A percentile compares a stretch with the other conserved stretches of the same genome.
Conservation (phyloP, 1,140 invertebrate species). For the Drosophila simulans region DNA sequence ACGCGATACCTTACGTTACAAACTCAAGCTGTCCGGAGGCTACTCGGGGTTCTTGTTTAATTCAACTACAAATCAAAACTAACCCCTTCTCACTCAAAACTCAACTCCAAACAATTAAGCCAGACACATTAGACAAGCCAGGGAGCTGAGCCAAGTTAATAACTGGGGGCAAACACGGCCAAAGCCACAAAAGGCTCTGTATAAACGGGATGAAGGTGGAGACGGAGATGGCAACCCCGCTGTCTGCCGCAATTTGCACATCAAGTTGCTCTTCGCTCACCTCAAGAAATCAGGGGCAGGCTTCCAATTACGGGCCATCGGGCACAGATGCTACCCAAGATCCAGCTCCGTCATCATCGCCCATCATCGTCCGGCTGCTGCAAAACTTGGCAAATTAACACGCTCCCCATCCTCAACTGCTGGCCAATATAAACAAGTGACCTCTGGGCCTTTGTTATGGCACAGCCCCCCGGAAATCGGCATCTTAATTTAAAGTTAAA, state of each 20-base stretch:
- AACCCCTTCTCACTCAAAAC: not conserved
- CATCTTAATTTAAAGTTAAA: conserved; percentile 77
- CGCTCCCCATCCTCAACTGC: conserved; percentile 32
- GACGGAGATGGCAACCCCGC: not conserved
- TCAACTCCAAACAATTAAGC: conserved; percentile 27
- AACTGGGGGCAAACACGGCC: conserved; percentile 23
- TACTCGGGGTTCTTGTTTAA: conserved; percentile 13
- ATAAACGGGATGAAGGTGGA: not conserved
- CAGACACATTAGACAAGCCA: conserved; percentile 33
- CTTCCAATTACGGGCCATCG: conserved; percentile 76
- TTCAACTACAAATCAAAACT: conserved; percentile 29
- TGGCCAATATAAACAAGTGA: conserved; percentile 67
- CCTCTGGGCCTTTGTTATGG: conserved; percentile 43
- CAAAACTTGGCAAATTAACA: conserved; percentile 77
- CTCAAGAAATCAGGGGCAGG: conserved; percentile 36
- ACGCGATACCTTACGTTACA: not conserved
- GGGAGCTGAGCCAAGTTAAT: conserved; percentile 28
- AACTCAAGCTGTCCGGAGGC: conserved; percentile 4
- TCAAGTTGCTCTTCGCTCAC: conserved; percentile 35
- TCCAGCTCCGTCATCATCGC: conserved; percentile 17
- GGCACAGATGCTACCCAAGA: conserved; percentile 48
- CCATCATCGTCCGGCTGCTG: conserved; percentile 6
- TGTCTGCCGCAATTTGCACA: conserved; percentile 61
- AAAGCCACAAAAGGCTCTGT: conserved; percentile 43
- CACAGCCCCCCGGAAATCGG: conserved; percentile 8